Base-by-base conservation (phyloP, 2,797 vertebrate species). In the Micromesistius poutassou region DNA sequence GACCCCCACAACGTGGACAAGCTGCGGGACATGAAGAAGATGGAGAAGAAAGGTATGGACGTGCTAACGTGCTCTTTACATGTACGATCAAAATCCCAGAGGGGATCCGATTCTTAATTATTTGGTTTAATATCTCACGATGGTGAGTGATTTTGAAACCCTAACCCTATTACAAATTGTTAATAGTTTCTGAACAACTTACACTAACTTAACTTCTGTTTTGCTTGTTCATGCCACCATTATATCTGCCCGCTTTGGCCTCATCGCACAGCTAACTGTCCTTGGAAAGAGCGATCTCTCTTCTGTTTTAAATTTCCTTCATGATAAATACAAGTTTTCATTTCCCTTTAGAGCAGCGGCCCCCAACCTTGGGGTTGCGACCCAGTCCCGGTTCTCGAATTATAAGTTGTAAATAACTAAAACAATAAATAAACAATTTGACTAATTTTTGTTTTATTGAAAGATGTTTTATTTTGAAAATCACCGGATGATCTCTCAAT, bases 1-100 rank as follows among this genome's bases (percentile, higher is more conserved):
- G 98, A 99, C 88, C 96, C 98, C 1, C 96, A 98, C 87, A 99
- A 97, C 0, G 96, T 99, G 22, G 96, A 98, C 86, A 99, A 97
- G 88, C 93, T 99, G 84, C 93, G 97, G 0, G 96, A 97, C 83
- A 97, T 99, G 96, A 99, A 99, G 93, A 98, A 98, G 87, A 94
- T 98, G 93, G 98, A 99, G 92, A 99, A 99, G 92, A 99, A 99
- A 95, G 97, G 98, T 98, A 82, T 25, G 80, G 3, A 22, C 6
- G 16, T 71, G 36, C 28, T 0, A 1, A 38, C n/a, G n/a, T n/a
- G n/a, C 62, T 28, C 8, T 68, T 68, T n/a, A 22, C 55, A n/a
- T 9, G 22, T 62, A 4, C 8, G 4, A 8, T 62, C n/a, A n/a
- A 1, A 25, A 62, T 62, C 22, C 55, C 22, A 62, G 50, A 62